phyloP scores from a whole-genome alignment of 2,113 vertebrate genomes.

The Mormyrus iriodes region DNA sequence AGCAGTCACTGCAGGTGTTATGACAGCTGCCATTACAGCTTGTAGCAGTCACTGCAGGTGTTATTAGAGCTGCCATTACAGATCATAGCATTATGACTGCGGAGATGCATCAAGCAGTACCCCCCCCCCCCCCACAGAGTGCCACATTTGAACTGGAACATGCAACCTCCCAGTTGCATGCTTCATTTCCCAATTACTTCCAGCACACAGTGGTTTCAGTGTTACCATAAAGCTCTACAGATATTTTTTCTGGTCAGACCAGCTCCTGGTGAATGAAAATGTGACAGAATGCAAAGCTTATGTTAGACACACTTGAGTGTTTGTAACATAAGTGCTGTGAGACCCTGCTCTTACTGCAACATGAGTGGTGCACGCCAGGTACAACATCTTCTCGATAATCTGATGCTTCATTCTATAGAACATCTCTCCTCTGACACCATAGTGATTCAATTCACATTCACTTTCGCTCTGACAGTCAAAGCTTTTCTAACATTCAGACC shows the following conservation, averaged over 20 bases:
- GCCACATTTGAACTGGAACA: background rate
- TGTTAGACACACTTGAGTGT: too few species aligned
- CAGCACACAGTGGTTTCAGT: background rate
- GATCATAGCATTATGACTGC: background rate
- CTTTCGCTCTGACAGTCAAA: background rate
- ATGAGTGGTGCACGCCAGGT: background rate
- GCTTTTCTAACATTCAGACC: background rate
- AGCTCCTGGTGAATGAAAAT: background rate
- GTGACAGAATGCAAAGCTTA: background rate
- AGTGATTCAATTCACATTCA: background rate
- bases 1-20: too few species aligned
- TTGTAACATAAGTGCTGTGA: background rate
- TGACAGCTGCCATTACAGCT: too few species aligned
- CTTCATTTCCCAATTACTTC: background rate
- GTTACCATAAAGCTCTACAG: background rate
- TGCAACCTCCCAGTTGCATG: background rate
- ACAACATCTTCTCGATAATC: background rate
- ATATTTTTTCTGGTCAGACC: background rate
- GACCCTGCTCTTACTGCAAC: background rate
- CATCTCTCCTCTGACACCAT: background rate
- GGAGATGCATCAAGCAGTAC: background rate
- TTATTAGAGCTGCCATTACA: background rate
- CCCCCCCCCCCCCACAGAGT: background rate
- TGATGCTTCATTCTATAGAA: background rate
- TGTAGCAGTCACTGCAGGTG: too few species aligned